Evolutionary conservation across 1,140 invertebrate genomes (phyloP).

Genomic region (Vanessa atalanta): DNA sequence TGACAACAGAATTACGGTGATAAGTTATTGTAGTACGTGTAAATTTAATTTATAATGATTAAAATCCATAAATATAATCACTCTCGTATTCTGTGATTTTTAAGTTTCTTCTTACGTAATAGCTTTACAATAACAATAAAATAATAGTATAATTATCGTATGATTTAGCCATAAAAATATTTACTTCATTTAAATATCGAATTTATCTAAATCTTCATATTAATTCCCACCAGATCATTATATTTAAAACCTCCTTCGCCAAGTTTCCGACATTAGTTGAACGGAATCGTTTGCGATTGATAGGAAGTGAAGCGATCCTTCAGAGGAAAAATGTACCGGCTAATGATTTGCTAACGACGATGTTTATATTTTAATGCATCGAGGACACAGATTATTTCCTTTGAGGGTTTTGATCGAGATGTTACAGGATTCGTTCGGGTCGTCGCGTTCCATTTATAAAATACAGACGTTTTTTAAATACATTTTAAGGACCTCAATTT

Average conservation of each 20-base stretch:
- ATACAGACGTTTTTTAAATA: not conserved
- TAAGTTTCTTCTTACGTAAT: too few relatives aligned
- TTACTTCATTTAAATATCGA: not conserved
- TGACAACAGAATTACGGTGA: too few relatives aligned
- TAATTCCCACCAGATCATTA: constrained; percentile 11
- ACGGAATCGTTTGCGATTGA: constrained; percentile 54
- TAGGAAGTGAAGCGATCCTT: constrained; percentile 57
- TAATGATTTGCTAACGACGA: constrained; percentile 79
- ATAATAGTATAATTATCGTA: too few relatives aligned
- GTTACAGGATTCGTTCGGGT: constrained; percentile 43
- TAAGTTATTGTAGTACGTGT: too few relatives aligned
- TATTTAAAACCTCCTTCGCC: constrained; percentile 6
- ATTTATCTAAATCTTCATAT: not conserved
- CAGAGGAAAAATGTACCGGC: constrained; percentile 64
- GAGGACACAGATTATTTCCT: constrained; percentile 72
- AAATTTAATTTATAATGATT: too few relatives aligned
- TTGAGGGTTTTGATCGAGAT: constrained; percentile 64
- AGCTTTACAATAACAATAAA: too few relatives aligned
- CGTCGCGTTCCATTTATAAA: constrained; percentile 38
- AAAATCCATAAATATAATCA: too few relatives aligned
- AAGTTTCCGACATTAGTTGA: constrained; percentile 25
- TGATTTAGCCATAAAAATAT: not conserved
- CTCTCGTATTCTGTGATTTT: too few relatives aligned
- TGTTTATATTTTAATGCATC: constrained; percentile 78
- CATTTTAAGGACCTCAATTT: too few relatives aligned